These are phyloP conservation scores for Psephotus haematonotus DNA, from an alignment of 2,113 vertebrate genomes.

Conservation along the genomic window DNA sequence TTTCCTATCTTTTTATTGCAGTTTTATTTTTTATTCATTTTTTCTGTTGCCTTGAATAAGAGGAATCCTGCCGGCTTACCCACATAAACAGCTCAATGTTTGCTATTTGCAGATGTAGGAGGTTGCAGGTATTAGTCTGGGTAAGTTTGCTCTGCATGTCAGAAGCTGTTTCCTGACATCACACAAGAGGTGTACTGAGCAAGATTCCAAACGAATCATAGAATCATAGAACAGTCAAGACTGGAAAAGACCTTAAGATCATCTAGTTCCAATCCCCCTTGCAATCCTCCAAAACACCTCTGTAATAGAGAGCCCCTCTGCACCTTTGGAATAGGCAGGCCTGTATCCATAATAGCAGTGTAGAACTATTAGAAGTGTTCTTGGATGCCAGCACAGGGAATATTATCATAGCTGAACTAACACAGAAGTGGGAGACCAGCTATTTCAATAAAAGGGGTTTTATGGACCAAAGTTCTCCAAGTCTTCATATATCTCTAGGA, in stretches of 20 bases:
- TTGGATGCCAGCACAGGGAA: background rate
- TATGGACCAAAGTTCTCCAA: background rate
- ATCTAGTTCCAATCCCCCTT: too few species aligned
- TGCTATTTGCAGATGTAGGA: background rate
- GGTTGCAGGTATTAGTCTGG: background rate
- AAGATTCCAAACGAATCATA: background rate
- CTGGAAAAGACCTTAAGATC: too few species aligned
- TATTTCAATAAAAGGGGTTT: background rate
- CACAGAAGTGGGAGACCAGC: background rate
- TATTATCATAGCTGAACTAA: background rate
- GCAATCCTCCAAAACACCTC: too few species aligned
- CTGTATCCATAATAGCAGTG: background rate
- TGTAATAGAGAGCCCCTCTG: too few species aligned
- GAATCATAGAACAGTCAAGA: too few species aligned
- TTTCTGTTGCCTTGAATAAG: background rate
- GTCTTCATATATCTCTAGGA: background rate
- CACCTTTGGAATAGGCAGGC: background rate
- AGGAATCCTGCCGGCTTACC: background rate
- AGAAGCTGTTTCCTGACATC: background rate
- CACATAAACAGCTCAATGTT: background rate
- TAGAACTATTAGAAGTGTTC: background rate
- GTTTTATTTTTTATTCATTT: background rate
- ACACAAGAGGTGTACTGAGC: background rate
- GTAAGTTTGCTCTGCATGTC: background rate
- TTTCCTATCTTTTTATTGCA: background rate